Evolutionary conservation across 2,888 invertebrate species (phyloP).

Genomic region (Colletes collaris): DNA sequence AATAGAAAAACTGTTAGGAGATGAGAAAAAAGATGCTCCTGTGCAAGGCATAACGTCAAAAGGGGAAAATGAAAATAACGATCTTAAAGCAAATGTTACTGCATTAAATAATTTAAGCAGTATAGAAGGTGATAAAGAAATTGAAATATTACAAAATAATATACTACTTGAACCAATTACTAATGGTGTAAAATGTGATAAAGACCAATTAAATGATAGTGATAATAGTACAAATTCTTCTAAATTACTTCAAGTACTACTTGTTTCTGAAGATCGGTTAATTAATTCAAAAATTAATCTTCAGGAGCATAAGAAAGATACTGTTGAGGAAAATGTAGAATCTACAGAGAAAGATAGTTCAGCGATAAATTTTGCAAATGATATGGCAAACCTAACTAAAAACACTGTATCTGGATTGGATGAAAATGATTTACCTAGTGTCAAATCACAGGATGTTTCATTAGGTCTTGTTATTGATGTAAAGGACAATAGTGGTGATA

Average conservation of each 20-base stretch:
- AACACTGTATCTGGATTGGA: conserved; percentile 5
- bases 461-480: conserved; percentile 19
- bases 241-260: conserved; percentile 15
- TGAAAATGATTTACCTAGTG: conserved; percentile 25
- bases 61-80: conserved; percentile 2
- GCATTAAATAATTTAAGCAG: conserved; percentile 9
- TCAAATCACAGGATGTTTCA: conserved; percentile 12
- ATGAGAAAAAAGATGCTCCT: not conserved
- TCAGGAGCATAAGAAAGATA: conserved; percentile 6
- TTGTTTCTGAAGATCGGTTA: conserved; percentile 17
- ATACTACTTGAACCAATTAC: not conserved
- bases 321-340: conserved; percentile 1
- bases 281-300: conserved; percentile 2
- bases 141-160: conserved; percentile 10
- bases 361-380: conserved; percentile 13
- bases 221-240: conserved; percentile 34
- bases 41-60: conserved; percentile 17
- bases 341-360: conserved; percentile 6
- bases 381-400: conserved; percentile 2
- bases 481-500: conserved; percentile 26
- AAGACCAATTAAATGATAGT: conserved; percentile 19
- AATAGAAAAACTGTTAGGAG: conserved; percentile 16
- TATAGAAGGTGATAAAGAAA: conserved; percentile 20
- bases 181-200: conserved; percentile 24
- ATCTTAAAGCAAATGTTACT: not conserved